These are phyloP conservation scores for Drosophila saltans DNA, from an alignment of 1,140 invertebrate species.

Conservation along the genomic window DNA sequence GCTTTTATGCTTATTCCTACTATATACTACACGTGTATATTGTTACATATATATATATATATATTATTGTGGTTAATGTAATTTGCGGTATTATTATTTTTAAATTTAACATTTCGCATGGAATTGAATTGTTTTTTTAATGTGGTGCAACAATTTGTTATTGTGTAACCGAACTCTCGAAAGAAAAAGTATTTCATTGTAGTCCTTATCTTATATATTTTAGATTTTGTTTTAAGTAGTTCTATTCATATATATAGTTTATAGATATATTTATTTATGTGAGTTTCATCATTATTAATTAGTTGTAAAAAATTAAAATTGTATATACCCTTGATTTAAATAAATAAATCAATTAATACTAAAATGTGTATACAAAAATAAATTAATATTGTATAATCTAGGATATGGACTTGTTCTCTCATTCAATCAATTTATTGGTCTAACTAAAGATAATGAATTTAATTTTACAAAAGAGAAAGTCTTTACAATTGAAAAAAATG, in stretches of 20 bases:
- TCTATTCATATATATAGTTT: conserved; percentile 35
- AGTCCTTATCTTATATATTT: conserved; percentile 38
- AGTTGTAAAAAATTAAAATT: conserved; percentile 66
- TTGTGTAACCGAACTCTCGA: conserved; percentile 19
- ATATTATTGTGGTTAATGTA: conserved; percentile 49
- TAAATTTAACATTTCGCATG: conserved; percentile 62
- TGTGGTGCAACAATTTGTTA: conserved; percentile 34
- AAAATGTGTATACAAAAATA: conserved; percentile 22
- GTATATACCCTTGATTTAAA: conserved; percentile 61
- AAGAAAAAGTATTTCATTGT: conserved; percentile 65
- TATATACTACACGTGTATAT: conserved; percentile 50
- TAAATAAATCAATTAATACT: conserved; percentile 57
- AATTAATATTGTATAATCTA: conserved; percentile 10
- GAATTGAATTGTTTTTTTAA: conserved; percentile 60
- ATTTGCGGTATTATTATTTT: conserved; percentile 77
- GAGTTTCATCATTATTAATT: conserved; percentile 63
- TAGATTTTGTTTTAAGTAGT: conserved; percentile 3
- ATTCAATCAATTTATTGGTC: not conserved
- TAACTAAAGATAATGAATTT: conserved; percentile 5
- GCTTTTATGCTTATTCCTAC: conserved; percentile 50
- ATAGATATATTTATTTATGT: conserved; percentile 48
- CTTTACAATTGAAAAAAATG: not conserved
- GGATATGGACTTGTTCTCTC: not conserved
- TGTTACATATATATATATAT: conserved; percentile 15
- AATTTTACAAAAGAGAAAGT: not conserved